Evolutionary conservation across 2,797 vertebrate species (phyloP).

Genomic region (Lutra lutra): DNA sequence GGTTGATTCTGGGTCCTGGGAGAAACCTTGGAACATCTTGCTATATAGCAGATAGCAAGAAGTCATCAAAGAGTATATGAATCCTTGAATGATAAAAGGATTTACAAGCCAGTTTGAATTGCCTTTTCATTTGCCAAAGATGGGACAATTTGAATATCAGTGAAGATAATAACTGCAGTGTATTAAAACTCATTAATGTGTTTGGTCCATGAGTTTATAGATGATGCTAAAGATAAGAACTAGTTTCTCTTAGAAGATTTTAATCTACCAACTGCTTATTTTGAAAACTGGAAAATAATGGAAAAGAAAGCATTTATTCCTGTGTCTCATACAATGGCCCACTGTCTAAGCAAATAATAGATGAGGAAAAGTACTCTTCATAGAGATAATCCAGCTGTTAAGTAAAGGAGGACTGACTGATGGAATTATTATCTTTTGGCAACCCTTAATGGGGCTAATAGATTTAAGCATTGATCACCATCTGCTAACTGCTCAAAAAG

Average conservation of each 20-base stretch:
- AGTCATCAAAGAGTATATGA: not conserved
- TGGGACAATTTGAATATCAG: not conserved
- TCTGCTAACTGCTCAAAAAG: not conserved
- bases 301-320: conserved; percentile 18
- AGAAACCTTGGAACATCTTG: not conserved
- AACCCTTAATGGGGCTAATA: not conserved
- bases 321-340: not conserved
- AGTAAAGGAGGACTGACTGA: not conserved
- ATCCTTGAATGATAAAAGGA: not conserved
- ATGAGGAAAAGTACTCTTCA: not conserved
- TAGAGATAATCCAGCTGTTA: not conserved
- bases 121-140: not conserved
- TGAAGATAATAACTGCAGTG: not conserved
- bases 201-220: not conserved
- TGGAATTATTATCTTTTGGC: not conserved
- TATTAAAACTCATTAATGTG: not conserved
- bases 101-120: not conserved
- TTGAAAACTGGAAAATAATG: conserved; percentile 14
- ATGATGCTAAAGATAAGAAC: not conserved
- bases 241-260: not conserved
- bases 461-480: not conserved
- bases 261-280: not conserved
- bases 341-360: not conserved
- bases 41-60: conserved; percentile 1
- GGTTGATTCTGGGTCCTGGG: not conserved